Evolutionary conservation across 2,113 vertebrate species (phyloP).

Genomic region (Stegostoma tigrinum): DNA sequence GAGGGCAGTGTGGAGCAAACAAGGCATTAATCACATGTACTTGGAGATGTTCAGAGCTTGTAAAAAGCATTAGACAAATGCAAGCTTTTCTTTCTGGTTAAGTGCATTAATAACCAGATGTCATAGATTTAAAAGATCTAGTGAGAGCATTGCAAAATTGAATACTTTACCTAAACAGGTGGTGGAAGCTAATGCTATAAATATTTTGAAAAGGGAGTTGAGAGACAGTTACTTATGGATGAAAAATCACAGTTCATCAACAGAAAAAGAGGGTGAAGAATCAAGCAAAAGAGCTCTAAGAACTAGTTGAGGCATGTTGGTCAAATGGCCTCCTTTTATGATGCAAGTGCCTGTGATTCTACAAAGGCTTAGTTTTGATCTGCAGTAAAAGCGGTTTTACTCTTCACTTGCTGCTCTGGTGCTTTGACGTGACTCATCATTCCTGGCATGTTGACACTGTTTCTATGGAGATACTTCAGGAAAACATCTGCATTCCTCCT

Average conservation of each 20-base stretch:
- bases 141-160: background rate
- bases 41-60: too few species aligned
- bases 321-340: background rate
- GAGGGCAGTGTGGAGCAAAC: too few species aligned
- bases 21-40: too few species aligned
- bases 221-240: background rate
- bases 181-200: background rate
- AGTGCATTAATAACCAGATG: too few species aligned
- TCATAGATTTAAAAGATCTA: background rate
- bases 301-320: background rate
- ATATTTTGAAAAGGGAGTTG: background rate
- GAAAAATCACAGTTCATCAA: background rate
- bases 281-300: background rate
- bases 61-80: too few species aligned
- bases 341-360: background rate
- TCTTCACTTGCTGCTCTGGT: constrained; percentile 97
- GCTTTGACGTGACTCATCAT: constrained; percentile 97
- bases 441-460: constrained; percentile 96
- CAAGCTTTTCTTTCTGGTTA: too few species aligned
- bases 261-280: background rate
- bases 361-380: background rate
- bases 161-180: background rate
- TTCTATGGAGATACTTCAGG: constrained; percentile 95
- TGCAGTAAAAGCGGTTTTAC: constrained; percentile 56
- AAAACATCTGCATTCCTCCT: constrained; percentile 94